Base-by-base conservation (phyloP, 2,797 vertebrate species). In the Sebastolobus alascanus region DNA sequence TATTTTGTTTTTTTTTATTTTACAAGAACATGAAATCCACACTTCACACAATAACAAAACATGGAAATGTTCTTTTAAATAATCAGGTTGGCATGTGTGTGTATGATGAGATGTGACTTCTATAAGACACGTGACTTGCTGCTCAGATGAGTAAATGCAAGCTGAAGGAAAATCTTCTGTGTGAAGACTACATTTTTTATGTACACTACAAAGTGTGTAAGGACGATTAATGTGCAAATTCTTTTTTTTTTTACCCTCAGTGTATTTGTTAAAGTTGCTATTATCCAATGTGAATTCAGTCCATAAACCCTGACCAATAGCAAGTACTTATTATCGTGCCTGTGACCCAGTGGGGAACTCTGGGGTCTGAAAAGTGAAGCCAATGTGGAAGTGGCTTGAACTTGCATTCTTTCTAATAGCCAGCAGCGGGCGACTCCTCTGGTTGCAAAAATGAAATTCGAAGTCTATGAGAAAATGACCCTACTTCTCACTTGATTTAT, bases 1-100 rank as follows among this genome's bases (percentile, higher is more conserved):
- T 37, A 3, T 71, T 78, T 74, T 0, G 0, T 10, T 54, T 13
- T 64, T 11, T n/a, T 50, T 46, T 16, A 40, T 4, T 9, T 54
- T 38, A 60, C 4, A 58, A 71, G 35, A 64, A 75, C 86, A 80
- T 70, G 3, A 86, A 87, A 87, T 50, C 8, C 27, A 65, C 20
- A 70, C 50, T 70, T 82, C 27, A 72, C 22, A 70, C 56, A 37
- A 7, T 37, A 29, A 66, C 18, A 61, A 52, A 55, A 18, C 11
- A 11, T 25, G 27, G 8, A 22, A 33, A 54, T 9, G 8, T 69
- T 43, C 2, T 25, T 25, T 58, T 29, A 38, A 65, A 68, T 33
- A 5, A 50, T 22, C 27, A 38, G 46, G 38, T 25, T 46, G 58
- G 14, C 33, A 1, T 59, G 56, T 73, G 40, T 14, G 27, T 0